Evolutionary conservation across 2,888 invertebrate species (phyloP).

Genomic region (Antheraea yamamai): DNA sequence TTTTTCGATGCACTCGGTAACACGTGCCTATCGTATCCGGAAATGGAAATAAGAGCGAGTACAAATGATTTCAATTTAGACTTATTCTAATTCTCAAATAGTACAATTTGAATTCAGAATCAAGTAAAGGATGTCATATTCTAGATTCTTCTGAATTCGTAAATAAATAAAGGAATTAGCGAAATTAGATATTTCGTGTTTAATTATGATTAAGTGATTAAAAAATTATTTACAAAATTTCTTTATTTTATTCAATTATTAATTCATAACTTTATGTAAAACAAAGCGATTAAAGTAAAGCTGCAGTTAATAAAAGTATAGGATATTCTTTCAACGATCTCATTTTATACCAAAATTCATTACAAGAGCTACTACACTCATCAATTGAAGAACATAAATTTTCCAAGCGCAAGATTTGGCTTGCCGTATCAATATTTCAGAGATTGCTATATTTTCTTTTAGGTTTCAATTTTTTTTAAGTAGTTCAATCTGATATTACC

Average conservation of each 20-base stretch:
- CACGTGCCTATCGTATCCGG: slow-evolving; percentile 65
- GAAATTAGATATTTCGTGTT: slow-evolving; percentile 25
- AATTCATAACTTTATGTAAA: not conserved
- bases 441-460: no score
- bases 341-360: no score
- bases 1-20: slow-evolving; percentile 70
- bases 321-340: no score
- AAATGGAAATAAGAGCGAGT: slow-evolving; percentile 70
- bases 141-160: no score
- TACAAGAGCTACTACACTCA: no score
- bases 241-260: slow-evolving; percentile 6
- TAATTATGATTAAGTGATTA: slow-evolving; percentile 27
- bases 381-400: no score
- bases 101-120: not conserved
- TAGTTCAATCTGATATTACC: no score
- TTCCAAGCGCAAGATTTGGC: no score
- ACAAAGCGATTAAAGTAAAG: no score
- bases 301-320: not conserved
- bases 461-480: no score
- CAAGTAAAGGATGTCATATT: no score
- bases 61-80: slow-evolving; percentile 71
- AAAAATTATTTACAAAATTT: slow-evolving; percentile 21
- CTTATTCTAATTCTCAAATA: slow-evolving; percentile 68
- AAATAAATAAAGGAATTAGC: slow-evolving; percentile 11
- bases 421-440: no score